Evolutionary conservation across 37 sponge, comb jelly and placozoan species (phyloP), one percentile per base, ranked within the genome.

Genomic region (Cliona cf. orientalis): DNA sequence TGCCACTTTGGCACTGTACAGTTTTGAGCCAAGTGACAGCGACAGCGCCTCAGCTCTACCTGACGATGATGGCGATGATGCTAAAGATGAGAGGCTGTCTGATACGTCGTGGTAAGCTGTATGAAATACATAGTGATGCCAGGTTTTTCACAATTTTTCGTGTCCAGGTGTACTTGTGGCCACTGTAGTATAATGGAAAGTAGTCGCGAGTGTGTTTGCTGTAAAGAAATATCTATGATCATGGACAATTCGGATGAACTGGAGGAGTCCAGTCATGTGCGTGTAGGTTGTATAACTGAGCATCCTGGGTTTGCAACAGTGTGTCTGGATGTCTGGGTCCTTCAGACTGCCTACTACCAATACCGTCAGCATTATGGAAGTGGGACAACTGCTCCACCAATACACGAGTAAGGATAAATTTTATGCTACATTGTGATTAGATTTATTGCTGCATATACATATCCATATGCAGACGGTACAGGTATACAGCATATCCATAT

Each of bases 271-370:
- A 21, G 28, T 28, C 19, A 5, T 22, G 38, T 40, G 5, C 5
- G 11, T 31, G 45, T 39, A 11, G 23, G 17, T 11, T 82, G 83
- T 55, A 82, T 75, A 22, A 82, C 83, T 14, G 40, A 72, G 74
- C 83, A 82, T 49, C 61, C 58, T 17, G 83, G 83, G 17, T 82
- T 82, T 82, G 61, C 12, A 26, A 26, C 74, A 58, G 83, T 82
- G 29, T 82, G 83, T 38, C 43, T 82, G 26, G 31, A 82, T 72
- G 74, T 53, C 26, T 82, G 83, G 83, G 83, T 82, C 22, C 75
- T 82, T 7, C 83, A 82, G 35, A 34, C 83, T 49, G 83, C 83
- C 36, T 82, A 82, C 43, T 82, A 46, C 31, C 83, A 82, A 46
- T 72, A 58, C 40, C 36, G 62, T 5, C 83, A 82, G 38, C 40